Evolutionary conservation across 1,140 invertebrate species (phyloP), one percentile per base, ranked within the genome.

Genomic region (Drosophila subpulchrella): DNA sequence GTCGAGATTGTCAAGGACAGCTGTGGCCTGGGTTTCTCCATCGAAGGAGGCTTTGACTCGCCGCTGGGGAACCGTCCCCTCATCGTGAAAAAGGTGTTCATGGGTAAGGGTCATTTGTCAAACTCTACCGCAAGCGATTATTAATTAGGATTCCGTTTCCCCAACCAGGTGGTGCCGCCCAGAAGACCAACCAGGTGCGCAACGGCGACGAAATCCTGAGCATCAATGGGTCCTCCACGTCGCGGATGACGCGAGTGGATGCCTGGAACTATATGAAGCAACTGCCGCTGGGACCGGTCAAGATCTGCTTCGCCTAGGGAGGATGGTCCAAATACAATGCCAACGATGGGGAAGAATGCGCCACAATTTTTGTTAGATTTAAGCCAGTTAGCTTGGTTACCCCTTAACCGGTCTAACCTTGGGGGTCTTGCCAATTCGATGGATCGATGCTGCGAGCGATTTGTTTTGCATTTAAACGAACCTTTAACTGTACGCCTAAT

Each of bases 251-350:
- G 1, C 94, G 97, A 70, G 97, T 97, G 63, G 97, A 98, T 93
- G 97, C 97, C 39, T 98, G 98, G 98, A 97, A 97, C 75, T 95
- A 97, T 57, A 96, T 98, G 93, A 98, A 98, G 92, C 96, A 97
- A 75, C 91, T 98, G 59, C 96, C 96, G 57, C 95, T 97, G 77
- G 97, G 97, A 34, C 94, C 95, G 88, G 96, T 97, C 44, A 94
- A 93, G 57, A 91, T 92, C 61, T 54, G 78, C 17, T 89, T 92
- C 60, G 78, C 82, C 68, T 92, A 61, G 82, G 56, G 24, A 39
- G 27, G 41, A 50, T n/a, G 38, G 24, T 30, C 12, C 4, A 30
- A 20, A 36, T 34, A 6, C 6, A 15, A 39, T 8, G 47, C 36
- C 42, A 67, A 63, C 46, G 67, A 57, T 47, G 67, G 67, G 65